Conservation (phyloP, 37 sponge, comb jelly and placozoan genomes). For the Crambe crambe region DNA sequence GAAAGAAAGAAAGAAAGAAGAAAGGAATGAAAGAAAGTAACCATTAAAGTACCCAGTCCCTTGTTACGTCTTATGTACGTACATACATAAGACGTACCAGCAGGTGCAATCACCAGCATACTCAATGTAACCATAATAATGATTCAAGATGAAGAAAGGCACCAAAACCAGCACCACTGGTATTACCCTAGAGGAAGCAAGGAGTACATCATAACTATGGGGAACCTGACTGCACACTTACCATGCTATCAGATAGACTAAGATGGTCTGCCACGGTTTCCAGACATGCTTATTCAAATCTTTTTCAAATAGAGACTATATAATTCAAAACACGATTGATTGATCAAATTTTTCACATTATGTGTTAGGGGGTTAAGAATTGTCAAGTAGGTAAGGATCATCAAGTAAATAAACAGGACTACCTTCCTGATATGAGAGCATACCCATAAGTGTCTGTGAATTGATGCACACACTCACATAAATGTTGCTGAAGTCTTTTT, state of each 20-base stretch:
- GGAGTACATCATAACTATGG: too few species aligned
- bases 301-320: slow-evolving; percentile 8
- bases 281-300: slow-evolving; percentile 10
- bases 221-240: too few species aligned
- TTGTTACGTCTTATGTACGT: background rate
- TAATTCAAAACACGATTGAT: background rate
- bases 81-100: slow-evolving; percentile 18
- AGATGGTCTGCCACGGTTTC: slow-evolving; percentile 18
- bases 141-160: background rate
- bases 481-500: slow-evolving; percentile 24
- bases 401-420: too few species aligned
- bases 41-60: background rate
- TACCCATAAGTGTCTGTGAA: background rate
- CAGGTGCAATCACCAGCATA: slow-evolving; percentile 26
- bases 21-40: too few species aligned
- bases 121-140: background rate
- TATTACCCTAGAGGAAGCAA: background rate
- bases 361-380: too few species aligned
- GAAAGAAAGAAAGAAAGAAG: too few species aligned
- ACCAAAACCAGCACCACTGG: slow-evolving; percentile 18
- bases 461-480: slow-evolving; percentile 8
- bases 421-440: too few species aligned
- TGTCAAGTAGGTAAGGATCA: too few species aligned
- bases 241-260: slow-evolving; percentile 28
- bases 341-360: too few species aligned